A percentile compares a stretch with the other conserved stretches of the same genome.
Evolutionary conservation across 64 coral and sea anemone genomes (phyloP).

Genomic region (Hydrozoanthus tunicans): DNA sequence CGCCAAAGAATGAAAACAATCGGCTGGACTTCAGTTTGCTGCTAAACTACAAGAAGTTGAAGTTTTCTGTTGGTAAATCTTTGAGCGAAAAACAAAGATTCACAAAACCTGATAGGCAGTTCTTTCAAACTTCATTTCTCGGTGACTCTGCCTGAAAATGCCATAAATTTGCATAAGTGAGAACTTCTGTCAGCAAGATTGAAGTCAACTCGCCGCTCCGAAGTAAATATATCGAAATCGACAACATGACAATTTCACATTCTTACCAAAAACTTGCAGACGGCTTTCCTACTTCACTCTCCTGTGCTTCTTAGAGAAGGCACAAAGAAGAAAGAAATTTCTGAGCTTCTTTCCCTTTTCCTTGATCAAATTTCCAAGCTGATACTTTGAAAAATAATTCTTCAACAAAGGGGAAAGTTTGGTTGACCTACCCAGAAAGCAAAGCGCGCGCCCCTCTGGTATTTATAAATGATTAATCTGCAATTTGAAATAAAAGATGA

Average conservation of each 20-base stretch:
- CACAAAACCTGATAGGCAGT: background rate
- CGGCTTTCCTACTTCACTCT: conserved; percentile 6
- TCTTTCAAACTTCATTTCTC: conserved; percentile 47
- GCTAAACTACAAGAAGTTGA: conserved; percentile 40
- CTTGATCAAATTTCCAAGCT: conserved; percentile 62
- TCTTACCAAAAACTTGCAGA: conserved; percentile 52
- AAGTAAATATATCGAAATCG: conserved; percentile 56
- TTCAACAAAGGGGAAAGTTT: conserved; percentile 63
- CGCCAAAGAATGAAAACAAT: conserved; percentile 96
- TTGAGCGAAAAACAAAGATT: conserved; percentile 7
- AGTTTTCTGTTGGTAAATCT: background rate
- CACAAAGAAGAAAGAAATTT: conserved; percentile 55
- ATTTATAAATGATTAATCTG: conserved; percentile 67
- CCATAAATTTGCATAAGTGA: conserved; percentile 69
- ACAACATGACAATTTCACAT: conserved; percentile 20
- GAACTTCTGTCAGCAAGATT: conserved; percentile 68
- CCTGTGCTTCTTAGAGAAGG: conserved; percentile 39
- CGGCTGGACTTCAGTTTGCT: conserved; percentile 30
- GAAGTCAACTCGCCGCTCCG: conserved; percentile 60
- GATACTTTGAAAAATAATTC: conserved; percentile 71
- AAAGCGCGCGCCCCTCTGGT: conserved; percentile 45
- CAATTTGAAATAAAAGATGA: conserved; percentile 55
- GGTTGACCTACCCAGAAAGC: conserved; percentile 58
- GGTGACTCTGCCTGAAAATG: conserved; percentile 31
- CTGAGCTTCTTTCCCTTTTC: conserved; percentile 51